Conservation (phyloP, 2,888 invertebrate genomes). For the Anoncus sp. region DNA sequence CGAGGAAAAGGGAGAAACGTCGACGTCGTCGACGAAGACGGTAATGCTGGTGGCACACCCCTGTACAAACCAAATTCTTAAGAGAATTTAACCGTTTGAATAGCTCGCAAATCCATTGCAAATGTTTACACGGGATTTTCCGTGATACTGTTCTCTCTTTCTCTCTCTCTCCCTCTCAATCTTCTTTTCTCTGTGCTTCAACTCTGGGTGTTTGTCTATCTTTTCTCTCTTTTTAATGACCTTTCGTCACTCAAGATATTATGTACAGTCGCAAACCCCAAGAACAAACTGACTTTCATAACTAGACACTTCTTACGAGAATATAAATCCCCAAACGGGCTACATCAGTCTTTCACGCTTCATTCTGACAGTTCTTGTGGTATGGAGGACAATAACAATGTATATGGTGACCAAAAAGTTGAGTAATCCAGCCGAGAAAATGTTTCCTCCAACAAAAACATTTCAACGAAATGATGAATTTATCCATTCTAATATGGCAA, state of each 20-base stretch:
- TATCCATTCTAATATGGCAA: too few species aligned
- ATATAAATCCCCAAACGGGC: constrained; percentile 28
- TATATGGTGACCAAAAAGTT: too few species aligned
- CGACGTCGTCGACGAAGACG: constrained; percentile 52
- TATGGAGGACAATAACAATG: not conserved
- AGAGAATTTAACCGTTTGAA: constrained; percentile 84
- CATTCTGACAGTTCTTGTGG: not conserved
- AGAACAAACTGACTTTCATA: constrained; percentile 53
- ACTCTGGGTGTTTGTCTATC: constrained; percentile 9
- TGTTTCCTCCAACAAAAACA: too few species aligned
- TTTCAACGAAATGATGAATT: too few species aligned
- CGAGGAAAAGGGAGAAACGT: constrained; percentile 56
- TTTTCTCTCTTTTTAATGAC: constrained; percentile 35
- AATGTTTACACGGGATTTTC: constrained; percentile 83
- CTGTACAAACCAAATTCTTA: constrained; percentile 83
- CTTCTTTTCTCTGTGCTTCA: constrained; percentile 71
- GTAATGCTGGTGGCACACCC: constrained; percentile 74
- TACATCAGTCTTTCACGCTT: constrained; percentile 27
- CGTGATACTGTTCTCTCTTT: constrained; percentile 64
- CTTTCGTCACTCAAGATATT: constrained; percentile 43
- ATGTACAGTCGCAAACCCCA: constrained; percentile 1
- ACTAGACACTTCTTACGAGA: constrained; percentile 19
- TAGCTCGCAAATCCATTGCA: constrained; percentile 83
- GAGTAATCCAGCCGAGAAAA: too few species aligned
- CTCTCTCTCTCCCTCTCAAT: constrained; percentile 67